phyloP scores from a whole-genome alignment of 2,113 vertebrate species.

The Eublepharis macularius region DNA sequence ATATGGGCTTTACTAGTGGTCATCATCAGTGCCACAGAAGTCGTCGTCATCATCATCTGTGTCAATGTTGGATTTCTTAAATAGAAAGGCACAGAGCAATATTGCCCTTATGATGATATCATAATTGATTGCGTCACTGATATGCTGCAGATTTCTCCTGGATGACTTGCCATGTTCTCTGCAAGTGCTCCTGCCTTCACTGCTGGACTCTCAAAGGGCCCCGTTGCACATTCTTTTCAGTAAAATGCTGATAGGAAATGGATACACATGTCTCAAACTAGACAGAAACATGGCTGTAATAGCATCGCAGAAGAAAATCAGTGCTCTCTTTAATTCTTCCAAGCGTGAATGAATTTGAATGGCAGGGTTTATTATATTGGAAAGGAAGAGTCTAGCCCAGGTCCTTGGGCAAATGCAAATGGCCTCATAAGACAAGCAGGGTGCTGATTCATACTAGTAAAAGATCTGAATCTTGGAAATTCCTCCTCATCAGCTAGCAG shows the following conservation, averaged over 20 bases:
- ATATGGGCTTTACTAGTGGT: neutral
- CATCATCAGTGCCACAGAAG: neutral
- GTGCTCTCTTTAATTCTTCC: neutral
- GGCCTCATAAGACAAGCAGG: neutral
- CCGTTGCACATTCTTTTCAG: neutral
- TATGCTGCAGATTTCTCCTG: neutral
- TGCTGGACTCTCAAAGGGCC: neutral
- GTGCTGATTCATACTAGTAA: slow-evolving; percentile 8
- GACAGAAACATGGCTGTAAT: neutral
- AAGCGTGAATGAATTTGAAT: neutral
- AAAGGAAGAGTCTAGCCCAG: neutral
- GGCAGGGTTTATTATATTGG: accelerated
- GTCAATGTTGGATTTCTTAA: too few relatives aligned
- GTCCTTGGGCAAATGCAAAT: neutral
- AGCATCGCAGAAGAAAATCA: neutral
- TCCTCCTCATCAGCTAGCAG: slow-evolving; percentile 34
- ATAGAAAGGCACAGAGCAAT: neutral
- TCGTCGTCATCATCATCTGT: neutral
- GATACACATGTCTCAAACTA: neutral
- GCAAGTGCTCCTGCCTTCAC: neutral
- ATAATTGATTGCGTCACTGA: neutral
- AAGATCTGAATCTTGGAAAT: neutral
- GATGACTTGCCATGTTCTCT: neutral
- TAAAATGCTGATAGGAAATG: neutral
- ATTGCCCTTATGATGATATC: neutral